Percentiles rank a stretch among this genome's conserved stretches.
These are phyloP conservation scores for Hypselothyrea guttata DNA, from an alignment of 2,888 invertebrate species.

Conservation along the genomic window DNA sequence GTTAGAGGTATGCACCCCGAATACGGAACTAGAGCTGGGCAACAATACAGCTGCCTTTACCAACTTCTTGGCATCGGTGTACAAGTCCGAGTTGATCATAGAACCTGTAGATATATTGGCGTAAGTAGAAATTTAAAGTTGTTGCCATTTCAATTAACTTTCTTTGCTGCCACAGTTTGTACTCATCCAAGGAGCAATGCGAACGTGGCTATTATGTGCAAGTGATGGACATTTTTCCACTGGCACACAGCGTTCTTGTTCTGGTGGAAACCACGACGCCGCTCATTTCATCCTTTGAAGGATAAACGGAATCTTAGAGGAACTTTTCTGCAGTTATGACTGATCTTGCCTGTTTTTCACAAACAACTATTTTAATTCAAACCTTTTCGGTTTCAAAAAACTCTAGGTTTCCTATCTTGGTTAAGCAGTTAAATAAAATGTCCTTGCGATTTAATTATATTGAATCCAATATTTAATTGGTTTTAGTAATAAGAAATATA, in stretches of 20 bases:
- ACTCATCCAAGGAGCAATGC: slow-evolving; percentile 84
- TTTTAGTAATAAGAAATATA: no score
- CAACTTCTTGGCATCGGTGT: slow-evolving; percentile 81
- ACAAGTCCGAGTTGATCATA: slow-evolving; percentile 82
- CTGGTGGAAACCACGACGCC: slow-evolving; percentile 86
- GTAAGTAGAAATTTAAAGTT: slow-evolving; percentile 75
- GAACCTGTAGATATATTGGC: slow-evolving; percentile 84
- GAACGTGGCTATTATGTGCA: slow-evolving; percentile 84
- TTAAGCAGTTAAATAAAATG: no score
- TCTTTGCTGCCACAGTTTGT: slow-evolving; percentile 81
- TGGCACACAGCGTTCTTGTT: slow-evolving; percentile 85
- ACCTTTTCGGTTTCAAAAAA: no score
- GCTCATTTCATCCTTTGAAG: slow-evolving; percentile 80
- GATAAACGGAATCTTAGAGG: no score
- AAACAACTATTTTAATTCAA: no score
- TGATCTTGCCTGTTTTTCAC: no score
- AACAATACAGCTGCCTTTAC: slow-evolving; percentile 82
- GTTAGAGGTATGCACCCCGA: slow-evolving; percentile 57
- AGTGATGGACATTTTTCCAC: slow-evolving; percentile 84
- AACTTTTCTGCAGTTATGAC: no score
- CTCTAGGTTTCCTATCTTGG: no score
- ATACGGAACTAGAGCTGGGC: slow-evolving; percentile 72
- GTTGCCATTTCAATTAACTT: not conserved
- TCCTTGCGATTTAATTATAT: no score
- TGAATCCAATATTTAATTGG: no score